Percentiles rank a stretch among this genome's conserved stretches.
These are phyloP conservation scores for Nesogale talazaci DNA, from an alignment of 2,113 vertebrate species.

Conservation along the genomic window DNA sequence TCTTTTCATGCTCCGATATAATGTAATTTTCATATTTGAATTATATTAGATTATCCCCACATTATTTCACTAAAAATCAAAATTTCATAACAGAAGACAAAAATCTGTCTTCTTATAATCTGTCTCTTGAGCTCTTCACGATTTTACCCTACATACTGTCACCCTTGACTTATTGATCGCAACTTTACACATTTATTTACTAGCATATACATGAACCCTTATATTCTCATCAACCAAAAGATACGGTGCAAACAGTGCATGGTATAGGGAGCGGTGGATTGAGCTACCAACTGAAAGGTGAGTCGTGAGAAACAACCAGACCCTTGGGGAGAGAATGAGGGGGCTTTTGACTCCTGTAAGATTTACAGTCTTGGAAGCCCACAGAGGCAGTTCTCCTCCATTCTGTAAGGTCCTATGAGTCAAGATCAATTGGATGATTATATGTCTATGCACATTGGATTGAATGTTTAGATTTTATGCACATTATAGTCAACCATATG, in stretches of 20 bases:
- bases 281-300: no score
- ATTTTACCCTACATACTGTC: not conserved
- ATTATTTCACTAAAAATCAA: not conserved
- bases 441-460: no score
- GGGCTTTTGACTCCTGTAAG: no score
- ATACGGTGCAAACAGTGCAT: not conserved
- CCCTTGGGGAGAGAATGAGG: no score
- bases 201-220: not conserved
- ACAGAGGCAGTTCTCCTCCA: no score
- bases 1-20: not conserved
- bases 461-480: no score
- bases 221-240: not conserved
- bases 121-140: not conserved
- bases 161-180: not conserved
- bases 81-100: not conserved
- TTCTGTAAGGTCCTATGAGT: no score
- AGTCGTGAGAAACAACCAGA: no score
- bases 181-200: not conserved
- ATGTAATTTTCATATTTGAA: not conserved
- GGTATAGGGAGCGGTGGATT: no score
- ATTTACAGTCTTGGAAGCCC: no score
- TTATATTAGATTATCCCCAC: not conserved
- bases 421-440: no score
- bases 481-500: not conserved
- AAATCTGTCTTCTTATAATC: not conserved